phyloP scores from a whole-genome alignment of 2,113 vertebrate genomes.

The Phylloscopus trochiloides region DNA sequence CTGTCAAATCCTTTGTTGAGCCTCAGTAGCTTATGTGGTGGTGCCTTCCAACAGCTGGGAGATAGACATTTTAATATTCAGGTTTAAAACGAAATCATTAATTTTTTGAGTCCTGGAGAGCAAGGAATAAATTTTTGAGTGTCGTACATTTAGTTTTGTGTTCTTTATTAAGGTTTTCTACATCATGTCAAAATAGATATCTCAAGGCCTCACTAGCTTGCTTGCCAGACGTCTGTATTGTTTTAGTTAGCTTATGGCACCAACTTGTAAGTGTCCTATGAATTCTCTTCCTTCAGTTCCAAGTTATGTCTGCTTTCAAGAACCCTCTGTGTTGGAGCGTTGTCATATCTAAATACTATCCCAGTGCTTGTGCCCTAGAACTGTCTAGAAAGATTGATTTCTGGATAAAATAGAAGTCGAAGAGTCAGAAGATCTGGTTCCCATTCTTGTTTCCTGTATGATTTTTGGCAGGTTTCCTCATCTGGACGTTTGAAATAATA shows the following conservation, averaged over 20 bases:
- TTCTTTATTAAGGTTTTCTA: background rate
- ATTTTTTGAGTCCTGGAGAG: background rate
- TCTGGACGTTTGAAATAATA: slow-evolving; percentile 30
- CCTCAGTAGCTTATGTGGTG: background rate
- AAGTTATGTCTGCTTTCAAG: background rate
- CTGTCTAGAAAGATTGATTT: slow-evolving; percentile 36
- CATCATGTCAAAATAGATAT: background rate
- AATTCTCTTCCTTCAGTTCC: background rate
- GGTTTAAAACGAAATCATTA: background rate
- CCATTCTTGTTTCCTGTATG: slow-evolving; percentile 47
- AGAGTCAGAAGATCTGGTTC: slow-evolving; percentile 46
- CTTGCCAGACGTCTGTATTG: background rate
- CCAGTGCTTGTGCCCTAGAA: background rate
- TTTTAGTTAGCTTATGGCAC: background rate
- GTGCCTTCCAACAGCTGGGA: background rate
- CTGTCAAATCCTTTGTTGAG: background rate
- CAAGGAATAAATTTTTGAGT: background rate
- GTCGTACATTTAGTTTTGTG: background rate
- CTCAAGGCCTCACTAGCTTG: background rate
- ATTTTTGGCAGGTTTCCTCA: slow-evolving; percentile 42
- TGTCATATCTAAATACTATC: background rate
- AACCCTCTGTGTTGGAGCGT: background rate
- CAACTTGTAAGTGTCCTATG: background rate
- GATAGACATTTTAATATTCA: background rate
- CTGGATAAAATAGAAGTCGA: background rate